Percentiles rank a stretch among this genome's conserved stretches.
Conservation (phyloP, 2,888 invertebrate genomes). For the Corbicula japonica region DNA sequence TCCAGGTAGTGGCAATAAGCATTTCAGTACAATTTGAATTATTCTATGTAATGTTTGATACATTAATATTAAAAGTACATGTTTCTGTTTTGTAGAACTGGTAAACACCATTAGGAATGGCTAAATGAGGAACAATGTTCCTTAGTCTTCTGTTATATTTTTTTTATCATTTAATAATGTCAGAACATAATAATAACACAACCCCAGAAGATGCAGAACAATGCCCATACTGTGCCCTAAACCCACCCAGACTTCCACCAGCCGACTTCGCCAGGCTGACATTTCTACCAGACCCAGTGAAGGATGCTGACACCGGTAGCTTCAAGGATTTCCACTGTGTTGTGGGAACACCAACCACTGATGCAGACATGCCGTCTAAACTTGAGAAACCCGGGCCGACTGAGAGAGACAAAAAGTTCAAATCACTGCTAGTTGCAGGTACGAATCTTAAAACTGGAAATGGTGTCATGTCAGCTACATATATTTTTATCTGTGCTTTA, state of each 20-base stretch:
- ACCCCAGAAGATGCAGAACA: background rate
- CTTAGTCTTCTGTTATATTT: no score
- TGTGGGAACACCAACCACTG: slow-evolving; percentile 9
- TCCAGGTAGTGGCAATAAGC: no score
- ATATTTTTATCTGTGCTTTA: no score
- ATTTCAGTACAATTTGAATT: no score
- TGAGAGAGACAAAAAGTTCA: slow-evolving; percentile 22
- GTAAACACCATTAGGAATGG: no score
- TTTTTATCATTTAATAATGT: no score
- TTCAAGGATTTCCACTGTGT: slow-evolving; percentile 2
- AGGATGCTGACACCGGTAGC: background rate
- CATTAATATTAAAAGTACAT: no score
- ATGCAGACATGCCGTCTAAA: background rate
- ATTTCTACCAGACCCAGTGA: slow-evolving; percentile 23
- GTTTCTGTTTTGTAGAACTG: no score
- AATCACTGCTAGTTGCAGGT: slow-evolving; percentile 18
- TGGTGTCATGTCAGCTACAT: background rate
- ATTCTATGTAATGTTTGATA: no score
- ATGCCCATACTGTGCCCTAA: slow-evolving; percentile 9
- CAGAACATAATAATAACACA: no score
- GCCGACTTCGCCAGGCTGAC: background rate
- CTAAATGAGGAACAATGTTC: no score
- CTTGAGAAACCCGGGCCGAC: background rate
- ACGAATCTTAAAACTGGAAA: background rate
- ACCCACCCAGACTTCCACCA: slow-evolving; percentile 9